Percentiles rank a stretch among this genome's conserved stretches.
Evolutionary conservation across 2,797 vertebrate genomes (phyloP).

Genomic region (Nannoperca obscura): DNA sequence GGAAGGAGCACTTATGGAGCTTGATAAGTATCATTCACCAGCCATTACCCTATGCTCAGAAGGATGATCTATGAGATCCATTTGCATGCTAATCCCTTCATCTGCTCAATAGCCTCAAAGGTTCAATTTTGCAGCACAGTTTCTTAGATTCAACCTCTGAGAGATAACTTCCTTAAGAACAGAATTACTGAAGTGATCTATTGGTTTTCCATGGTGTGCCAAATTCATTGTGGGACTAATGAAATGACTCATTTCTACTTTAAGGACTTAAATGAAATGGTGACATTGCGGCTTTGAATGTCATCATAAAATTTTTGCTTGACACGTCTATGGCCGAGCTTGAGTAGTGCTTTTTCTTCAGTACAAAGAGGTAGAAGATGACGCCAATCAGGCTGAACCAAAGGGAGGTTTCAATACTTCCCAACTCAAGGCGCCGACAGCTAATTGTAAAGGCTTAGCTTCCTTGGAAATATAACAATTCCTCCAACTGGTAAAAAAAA

Average conservation of each 20-base stretch:
- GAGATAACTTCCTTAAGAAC: conserved; percentile 73
- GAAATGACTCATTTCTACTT: conserved; percentile 78
- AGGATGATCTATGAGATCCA: conserved; percentile 79
- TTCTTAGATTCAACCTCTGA: conserved; percentile 67
- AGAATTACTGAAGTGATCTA: conserved; percentile 79
- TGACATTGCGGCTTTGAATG: conserved; percentile 80
- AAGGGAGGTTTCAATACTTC: conserved; percentile 39
- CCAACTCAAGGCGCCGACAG: conserved; percentile 54
- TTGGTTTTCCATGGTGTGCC: conserved; percentile 81
- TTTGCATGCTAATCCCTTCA: conserved; percentile 80
- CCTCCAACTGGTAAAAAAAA: conserved; percentile 7
- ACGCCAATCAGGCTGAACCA: conserved; percentile 18
- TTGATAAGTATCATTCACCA: conserved; percentile 84
- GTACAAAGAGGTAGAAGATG: conserved; percentile 32
- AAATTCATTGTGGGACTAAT: conserved; percentile 82
- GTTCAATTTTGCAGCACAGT: conserved; percentile 75
- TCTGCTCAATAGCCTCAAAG: conserved; percentile 74
- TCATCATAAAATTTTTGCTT: conserved; percentile 77
- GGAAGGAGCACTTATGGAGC: conserved; percentile 85
- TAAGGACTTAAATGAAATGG: conserved; percentile 80
- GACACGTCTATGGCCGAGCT: conserved; percentile 53
- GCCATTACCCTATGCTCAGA: conserved; percentile 83
- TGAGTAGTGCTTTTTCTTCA: conserved; percentile 48
- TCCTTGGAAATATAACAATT: conserved; percentile 26
- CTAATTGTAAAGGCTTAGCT: conserved; percentile 14